Evolutionary conservation across 2,113 vertebrate genomes (phyloP), one percentile per base, ranked within the genome.

Genomic region (Sardina pilchardus): DNA sequence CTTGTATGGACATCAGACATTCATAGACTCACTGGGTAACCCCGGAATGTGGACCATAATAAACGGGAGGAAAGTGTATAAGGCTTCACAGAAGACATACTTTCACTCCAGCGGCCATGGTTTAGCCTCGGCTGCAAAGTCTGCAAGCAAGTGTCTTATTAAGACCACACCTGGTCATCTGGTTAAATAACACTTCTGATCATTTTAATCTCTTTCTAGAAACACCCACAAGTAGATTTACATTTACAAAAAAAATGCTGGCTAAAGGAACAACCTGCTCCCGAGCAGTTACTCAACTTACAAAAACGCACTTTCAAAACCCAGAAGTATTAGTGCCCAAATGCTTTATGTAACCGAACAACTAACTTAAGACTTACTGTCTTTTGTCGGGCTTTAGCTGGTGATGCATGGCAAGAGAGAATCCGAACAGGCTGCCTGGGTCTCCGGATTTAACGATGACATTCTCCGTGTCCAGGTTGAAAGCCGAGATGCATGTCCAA

Each of bases 331-430:
- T n/a, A n/a, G 50, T n/a, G n/a, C n/a, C 1, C 24, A 26, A 26
- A 47, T 56, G 26, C 26, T 30, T 71, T 71, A 30, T 71, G 63
- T 3, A 34, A 34, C n/a, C 0, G 7, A 71, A 71, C n/a, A 6
- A 63, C 6, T 63, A 59, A n/a, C n/a, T 7, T 67, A 12, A 34
- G 26, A 71, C 98, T 99, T 94, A 99, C 98, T 98, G 94, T 88
- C 91, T 94, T 92, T 92, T 95, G 42, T 97, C 95, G 90, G 98
- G 97, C 0, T 84, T 0, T 7, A 97, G 94, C 92, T 98, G 97
- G 91, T 95, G 78, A 93, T 99, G 98, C 97, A 99, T 95, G 88
- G 97, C 97, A 81, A 99, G 90, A 7, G 98, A 98, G 94, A 99
- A 99, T 81, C 98, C 97, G 94, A 99, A 99, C 87, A 97, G 93